Conservation (phyloP, 2,113 vertebrate species). For the Zosterops pallidus region DNA sequence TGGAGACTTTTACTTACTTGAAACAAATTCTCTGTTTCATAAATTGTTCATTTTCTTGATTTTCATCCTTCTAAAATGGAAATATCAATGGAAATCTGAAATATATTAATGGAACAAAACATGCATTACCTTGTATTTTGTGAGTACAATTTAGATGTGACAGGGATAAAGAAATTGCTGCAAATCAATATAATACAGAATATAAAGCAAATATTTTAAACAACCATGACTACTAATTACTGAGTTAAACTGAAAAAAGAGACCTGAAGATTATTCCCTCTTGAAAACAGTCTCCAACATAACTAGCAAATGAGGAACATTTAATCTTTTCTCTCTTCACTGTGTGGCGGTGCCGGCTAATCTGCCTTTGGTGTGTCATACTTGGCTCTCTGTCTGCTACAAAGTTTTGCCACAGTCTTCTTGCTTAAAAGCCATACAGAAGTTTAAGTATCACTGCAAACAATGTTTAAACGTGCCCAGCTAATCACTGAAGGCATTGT, state of each 20-base stretch:
- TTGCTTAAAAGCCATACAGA: background rate
- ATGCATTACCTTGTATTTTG: background rate
- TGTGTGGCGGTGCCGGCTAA: background rate
- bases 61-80: background rate
- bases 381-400: background rate
- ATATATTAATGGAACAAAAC: background rate
- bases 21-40: background rate
- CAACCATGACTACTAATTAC: background rate
- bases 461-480: constrained; percentile 41
- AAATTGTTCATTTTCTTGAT: background rate
- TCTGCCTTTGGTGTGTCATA: background rate
- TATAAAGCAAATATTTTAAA: constrained; percentile 2
- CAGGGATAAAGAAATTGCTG: background rate
- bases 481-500: constrained; percentile 57
- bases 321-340: background rate
- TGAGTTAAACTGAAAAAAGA: constrained; percentile 10
- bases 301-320: background rate
- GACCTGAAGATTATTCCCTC: background rate
- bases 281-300: background rate
- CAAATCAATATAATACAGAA: background rate
- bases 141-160: background rate
- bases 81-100: background rate
- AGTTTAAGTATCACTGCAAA: constrained; percentile 32
- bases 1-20: background rate
- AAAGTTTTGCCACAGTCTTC: background rate